Conservation (phyloP, 2,888 invertebrate genomes). For the Lithophane leautieri region DNA sequence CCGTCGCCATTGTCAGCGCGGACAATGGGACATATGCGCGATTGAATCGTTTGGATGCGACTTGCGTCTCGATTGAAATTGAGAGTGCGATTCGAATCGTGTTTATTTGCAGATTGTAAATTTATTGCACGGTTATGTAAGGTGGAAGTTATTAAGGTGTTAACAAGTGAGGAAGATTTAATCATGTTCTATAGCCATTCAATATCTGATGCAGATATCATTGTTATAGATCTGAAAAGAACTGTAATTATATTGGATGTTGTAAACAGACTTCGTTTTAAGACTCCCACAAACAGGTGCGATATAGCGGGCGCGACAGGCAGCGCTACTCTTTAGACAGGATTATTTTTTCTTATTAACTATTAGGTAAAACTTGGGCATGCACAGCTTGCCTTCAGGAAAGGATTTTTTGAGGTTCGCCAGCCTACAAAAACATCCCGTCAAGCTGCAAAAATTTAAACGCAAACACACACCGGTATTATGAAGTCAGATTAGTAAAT, state of each 20-base stretch:
- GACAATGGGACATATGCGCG: slow-evolving; percentile 87
- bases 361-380: not conserved
- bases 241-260: not conserved
- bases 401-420: slow-evolving; percentile 69
- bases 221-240: not conserved
- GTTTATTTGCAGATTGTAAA: slow-evolving; percentile 67
- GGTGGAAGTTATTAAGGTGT: slow-evolving; percentile 26
- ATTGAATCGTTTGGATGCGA: slow-evolving; percentile 84
- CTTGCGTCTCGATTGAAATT: slow-evolving; percentile 83
- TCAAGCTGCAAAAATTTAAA: slow-evolving; percentile 77
- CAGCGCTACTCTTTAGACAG: not conserved
- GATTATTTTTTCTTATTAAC: not conserved
- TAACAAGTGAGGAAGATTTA: slow-evolving; percentile 30
- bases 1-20: slow-evolving; percentile 79
- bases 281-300: too few species aligned
- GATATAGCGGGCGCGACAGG: too few species aligned
- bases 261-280: not conserved
- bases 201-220: not conserved
- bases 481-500: slow-evolving; percentile 84
- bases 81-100: slow-evolving; percentile 78
- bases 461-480: slow-evolving; percentile 79
- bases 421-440: slow-evolving; percentile 78
- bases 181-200: not conserved
- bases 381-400: slow-evolving; percentile 47
- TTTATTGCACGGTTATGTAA: slow-evolving; percentile 54